These are phyloP conservation scores for Drosophila stalkeri DNA, from an alignment of 2,888 invertebrate genomes.

Conservation along the genomic window DNA sequence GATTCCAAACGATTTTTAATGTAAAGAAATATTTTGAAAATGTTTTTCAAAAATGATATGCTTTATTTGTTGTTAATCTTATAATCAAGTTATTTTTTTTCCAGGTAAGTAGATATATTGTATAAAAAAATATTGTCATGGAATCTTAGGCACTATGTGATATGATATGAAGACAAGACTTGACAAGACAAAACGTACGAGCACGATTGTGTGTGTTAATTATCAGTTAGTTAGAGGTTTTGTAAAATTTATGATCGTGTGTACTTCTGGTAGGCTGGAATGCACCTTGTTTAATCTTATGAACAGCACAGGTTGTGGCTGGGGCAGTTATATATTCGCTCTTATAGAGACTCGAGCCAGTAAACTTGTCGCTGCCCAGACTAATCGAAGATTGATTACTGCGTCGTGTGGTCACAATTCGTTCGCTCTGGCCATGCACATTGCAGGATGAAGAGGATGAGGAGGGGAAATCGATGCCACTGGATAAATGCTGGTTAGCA, in stretches of 20 bases:
- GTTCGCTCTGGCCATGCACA: conserved; percentile 68
- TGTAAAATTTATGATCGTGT: conserved; percentile 93
- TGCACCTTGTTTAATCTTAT: conserved; percentile 91
- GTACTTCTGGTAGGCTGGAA: conserved; percentile 94
- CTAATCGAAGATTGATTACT: conserved; percentile 91
- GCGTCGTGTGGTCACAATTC: conserved; percentile 85
- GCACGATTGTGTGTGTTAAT: conserved; percentile 16
- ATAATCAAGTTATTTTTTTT: conserved; percentile 17
- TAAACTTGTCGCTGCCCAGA: conserved; percentile 88
- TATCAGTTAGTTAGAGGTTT: conserved; percentile 83
- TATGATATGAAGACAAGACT: conserved; percentile 61
- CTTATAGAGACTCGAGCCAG: conserved; percentile 89
- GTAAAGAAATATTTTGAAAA: background rate
- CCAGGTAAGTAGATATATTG: conserved; percentile 45
- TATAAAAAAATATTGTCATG: conserved; percentile 75
- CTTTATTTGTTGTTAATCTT: conserved; percentile 59
- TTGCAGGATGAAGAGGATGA: conserved; percentile 58
- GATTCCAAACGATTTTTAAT: background rate
- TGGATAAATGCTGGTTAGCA: conserved; percentile 61
- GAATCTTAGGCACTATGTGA: conserved; percentile 60
- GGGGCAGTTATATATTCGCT: conserved; percentile 91
- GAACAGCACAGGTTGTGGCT: conserved; percentile 90
- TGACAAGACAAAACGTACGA: conserved; percentile 20
- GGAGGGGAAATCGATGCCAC: conserved; percentile 76
- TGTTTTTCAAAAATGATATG: conserved; percentile 40